These are phyloP conservation scores for Ryuthela nishihirai DNA, from an alignment of 2,888 invertebrate species.

Conservation along the genomic window DNA sequence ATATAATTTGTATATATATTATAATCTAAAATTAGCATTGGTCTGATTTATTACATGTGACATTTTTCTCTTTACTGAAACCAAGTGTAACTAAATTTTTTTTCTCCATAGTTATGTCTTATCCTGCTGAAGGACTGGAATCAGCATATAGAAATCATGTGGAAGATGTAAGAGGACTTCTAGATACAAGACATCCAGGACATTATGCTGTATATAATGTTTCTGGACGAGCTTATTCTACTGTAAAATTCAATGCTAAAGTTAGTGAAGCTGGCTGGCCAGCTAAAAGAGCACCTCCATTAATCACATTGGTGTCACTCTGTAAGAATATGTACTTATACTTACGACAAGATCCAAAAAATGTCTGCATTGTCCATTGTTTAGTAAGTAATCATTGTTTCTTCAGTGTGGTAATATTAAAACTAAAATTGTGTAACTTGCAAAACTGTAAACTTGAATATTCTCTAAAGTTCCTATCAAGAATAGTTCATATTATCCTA, in stretches of 20 bases:
- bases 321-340: constrained; percentile 85
- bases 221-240: constrained; percentile 60
- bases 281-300: constrained; percentile 63
- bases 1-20: no score
- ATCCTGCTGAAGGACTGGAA: constrained; percentile 89
- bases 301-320: constrained; percentile 74
- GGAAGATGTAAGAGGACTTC: constrained; percentile 78
- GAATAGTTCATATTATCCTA: no score
- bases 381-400: constrained; percentile 65
- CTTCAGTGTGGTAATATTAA: no score
- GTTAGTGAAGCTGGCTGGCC: constrained; percentile 57
- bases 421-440: no score
- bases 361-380: constrained; percentile 79
- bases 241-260: constrained; percentile 54
- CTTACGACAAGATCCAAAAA: constrained; percentile 73
- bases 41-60: no score
- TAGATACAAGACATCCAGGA: constrained; percentile 65
- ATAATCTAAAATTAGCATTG: no score
- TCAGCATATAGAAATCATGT: constrained; percentile 90
- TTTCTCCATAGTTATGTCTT: constrained; percentile 71
- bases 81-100: no score
- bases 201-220: constrained; percentile 82
- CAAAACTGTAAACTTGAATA: no score
- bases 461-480: no score
- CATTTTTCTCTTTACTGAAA: no score